phyloP scores from a whole-genome alignment of 2,113 vertebrate species.

The Thamnaconus septentrionalis region DNA sequence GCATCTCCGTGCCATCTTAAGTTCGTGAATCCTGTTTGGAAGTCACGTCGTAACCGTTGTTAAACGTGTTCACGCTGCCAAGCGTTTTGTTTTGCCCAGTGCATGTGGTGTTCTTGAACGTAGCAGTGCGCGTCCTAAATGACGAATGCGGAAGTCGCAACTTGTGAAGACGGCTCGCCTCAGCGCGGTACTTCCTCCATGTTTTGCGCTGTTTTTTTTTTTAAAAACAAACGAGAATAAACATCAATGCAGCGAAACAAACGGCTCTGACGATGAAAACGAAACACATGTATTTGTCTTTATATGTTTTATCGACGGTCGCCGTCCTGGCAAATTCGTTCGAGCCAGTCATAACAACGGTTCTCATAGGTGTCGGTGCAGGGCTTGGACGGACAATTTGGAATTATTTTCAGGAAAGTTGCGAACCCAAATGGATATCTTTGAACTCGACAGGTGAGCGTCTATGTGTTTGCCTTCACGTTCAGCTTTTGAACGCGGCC shows the following conservation, averaged over 20 bases:
- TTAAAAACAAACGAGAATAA: neutral
- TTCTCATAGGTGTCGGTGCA: constrained; percentile 41
- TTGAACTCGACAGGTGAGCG: constrained; percentile 73
- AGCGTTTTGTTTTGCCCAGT: too few relatives aligned
- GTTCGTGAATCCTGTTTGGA: too few relatives aligned
- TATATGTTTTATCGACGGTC: constrained; percentile 17
- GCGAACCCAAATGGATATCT: constrained; percentile 59
- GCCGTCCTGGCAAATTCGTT: constrained; percentile 50
- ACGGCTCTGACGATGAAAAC: constrained; percentile 46
- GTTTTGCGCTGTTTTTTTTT: fast-evolving
- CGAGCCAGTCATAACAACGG: constrained; percentile 64
- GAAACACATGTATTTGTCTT: constrained; percentile 13
- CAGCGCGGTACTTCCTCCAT: neutral
- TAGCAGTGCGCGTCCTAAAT: constrained; percentile 2
- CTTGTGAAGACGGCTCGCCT: neutral
- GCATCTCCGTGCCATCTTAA: too few relatives aligned
- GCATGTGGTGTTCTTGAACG: neutral
- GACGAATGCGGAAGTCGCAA: constrained; percentile 48
- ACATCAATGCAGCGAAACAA: neutral
- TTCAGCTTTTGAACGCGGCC: too few relatives aligned
- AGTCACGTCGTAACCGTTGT: too few relatives aligned
- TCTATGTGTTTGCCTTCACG: neutral
- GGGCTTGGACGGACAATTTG: constrained; percentile 59
- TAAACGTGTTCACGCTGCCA: too few relatives aligned
- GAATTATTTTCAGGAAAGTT: constrained; percentile 67